phyloP scores from a whole-genome alignment of 2,113 vertebrate genomes.

The Bubalus kerabau region DNA sequence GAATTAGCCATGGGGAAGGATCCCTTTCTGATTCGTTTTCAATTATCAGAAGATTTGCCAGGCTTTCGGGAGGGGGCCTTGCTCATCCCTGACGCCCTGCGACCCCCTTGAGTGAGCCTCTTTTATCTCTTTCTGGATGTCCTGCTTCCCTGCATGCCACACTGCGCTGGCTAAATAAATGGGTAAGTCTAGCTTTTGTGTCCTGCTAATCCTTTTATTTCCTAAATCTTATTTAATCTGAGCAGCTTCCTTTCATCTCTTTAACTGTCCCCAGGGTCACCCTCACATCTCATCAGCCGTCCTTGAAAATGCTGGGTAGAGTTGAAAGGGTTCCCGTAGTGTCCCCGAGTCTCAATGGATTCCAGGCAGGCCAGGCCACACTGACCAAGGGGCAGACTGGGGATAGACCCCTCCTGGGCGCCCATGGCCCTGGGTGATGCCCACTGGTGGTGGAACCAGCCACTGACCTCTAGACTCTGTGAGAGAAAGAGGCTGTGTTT shows the following conservation, averaged over 20 bases:
- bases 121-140: constrained; percentile 79
- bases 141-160: constrained; percentile 78
- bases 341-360: constrained; percentile 72
- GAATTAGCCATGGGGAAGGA: constrained; percentile 60
- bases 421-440: background rate
- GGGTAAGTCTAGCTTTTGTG: constrained; percentile 84
- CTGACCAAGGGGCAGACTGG: constrained; percentile 68
- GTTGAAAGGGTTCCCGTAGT: constrained; percentile 76
- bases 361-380: constrained; percentile 30
- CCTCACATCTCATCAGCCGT: constrained; percentile 72
- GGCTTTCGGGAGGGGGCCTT: constrained; percentile 15
- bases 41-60: constrained; percentile 83
- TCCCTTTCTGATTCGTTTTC: constrained; percentile 68
- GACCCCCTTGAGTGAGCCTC: constrained; percentile 55
- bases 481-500: background rate
- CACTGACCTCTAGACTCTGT: background rate
- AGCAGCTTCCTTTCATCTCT: constrained; percentile 82
- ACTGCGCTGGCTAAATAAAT: constrained; percentile 82
- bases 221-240: constrained; percentile 83
- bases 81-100: constrained; percentile 58
- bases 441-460: accelerated
- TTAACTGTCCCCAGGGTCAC: constrained; percentile 75
- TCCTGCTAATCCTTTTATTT: constrained; percentile 85
- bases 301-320: constrained; percentile 67
- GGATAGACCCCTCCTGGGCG: background rate